These are phyloP conservation scores for Pseudotriccus pelzelni DNA, from an alignment of 2,797 vertebrate genomes.

Conservation along the genomic window DNA sequence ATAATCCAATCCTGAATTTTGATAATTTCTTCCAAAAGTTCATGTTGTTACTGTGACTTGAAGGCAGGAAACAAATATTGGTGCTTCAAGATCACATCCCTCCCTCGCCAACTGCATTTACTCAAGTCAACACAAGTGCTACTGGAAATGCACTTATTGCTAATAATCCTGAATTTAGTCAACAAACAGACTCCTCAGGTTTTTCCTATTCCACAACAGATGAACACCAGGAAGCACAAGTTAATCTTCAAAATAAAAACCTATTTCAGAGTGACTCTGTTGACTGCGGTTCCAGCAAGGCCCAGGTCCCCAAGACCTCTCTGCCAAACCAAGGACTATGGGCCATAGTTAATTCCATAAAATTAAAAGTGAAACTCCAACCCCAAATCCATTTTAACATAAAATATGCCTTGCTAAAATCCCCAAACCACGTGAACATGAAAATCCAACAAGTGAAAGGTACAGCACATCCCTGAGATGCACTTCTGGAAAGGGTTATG, in stretches of 20 bases:
- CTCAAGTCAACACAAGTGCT: neutral
- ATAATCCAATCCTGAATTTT: neutral
- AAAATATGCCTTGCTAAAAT: neutral
- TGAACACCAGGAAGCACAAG: neutral
- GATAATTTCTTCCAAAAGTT: neutral
- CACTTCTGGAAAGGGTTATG: neutral
- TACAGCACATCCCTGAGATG: neutral
- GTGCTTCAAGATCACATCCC: neutral
- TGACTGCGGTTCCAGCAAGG: neutral
- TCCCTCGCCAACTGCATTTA: neutral
- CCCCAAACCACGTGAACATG: accelerated
- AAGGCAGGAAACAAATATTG: neutral
- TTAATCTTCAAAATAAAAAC: neutral
- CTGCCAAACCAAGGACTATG: accelerated
- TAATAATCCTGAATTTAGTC: neutral
- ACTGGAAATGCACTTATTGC: neutral
- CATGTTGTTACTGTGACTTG: neutral
- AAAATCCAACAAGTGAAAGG: neutral
- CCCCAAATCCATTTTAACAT: neutral
- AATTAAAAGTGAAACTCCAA: neutral
- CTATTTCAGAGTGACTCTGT: neutral
- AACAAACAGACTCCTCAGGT: neutral
- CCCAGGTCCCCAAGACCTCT: neutral
- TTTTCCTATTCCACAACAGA: neutral
- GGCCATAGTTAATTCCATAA: neutral